These are phyloP conservation scores for Varanus komodoensis DNA, from an alignment of 2,113 vertebrate species.

Conservation along the genomic window DNA sequence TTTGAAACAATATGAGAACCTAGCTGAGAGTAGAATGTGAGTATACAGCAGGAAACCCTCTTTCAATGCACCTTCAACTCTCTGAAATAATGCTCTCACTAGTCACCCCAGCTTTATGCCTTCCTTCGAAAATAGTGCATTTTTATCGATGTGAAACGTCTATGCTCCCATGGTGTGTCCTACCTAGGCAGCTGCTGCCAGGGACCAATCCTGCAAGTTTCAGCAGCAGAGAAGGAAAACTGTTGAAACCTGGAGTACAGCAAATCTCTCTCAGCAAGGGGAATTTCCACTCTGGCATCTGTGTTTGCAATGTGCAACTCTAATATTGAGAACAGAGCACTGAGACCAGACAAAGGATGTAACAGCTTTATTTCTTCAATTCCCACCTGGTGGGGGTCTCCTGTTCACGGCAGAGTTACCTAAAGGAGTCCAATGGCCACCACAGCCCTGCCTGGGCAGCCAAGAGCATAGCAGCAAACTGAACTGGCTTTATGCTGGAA, in stretches of 20 bases:
- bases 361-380: background rate
- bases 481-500: background rate
- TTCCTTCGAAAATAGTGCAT: background rate
- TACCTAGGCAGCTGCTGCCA: background rate
- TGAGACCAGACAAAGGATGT: background rate
- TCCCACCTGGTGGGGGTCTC: background rate
- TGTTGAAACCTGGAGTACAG: background rate
- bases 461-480: background rate
- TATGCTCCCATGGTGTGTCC: background rate
- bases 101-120: background rate
- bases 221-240: background rate
- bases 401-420: background rate
- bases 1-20: background rate
- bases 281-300: background rate
- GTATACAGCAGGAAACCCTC: background rate
- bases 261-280: constrained; percentile 9
- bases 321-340: background rate
- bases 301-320: background rate
- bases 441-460: background rate
- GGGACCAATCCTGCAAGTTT: background rate
- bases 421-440: background rate
- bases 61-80: background rate
- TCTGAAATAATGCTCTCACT: background rate
- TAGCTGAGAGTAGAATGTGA: background rate
- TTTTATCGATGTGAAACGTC: too few species aligned